Evolutionary conservation across 2,113 vertebrate species (phyloP).

Genomic region (Ceyx melanurus): DNA sequence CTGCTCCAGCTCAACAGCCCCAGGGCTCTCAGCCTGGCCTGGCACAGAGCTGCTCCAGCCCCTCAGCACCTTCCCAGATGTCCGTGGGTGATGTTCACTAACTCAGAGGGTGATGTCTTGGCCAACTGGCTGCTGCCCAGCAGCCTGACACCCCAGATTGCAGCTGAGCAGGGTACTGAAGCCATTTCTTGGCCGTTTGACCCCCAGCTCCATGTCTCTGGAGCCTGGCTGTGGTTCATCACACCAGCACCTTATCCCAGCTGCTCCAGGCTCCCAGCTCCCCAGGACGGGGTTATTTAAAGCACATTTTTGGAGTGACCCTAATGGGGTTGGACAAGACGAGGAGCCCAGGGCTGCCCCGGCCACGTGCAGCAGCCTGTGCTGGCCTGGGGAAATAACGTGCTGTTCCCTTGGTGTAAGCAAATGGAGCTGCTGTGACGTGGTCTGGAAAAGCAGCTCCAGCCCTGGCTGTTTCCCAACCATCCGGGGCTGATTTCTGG

Average conservation of each 20-base stretch:
- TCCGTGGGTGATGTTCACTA: rapidly evolving
- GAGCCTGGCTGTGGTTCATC: neutral
- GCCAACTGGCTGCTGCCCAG: neutral
- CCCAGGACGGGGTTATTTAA: rapidly evolving
- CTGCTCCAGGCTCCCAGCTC: neutral
- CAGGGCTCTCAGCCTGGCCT: neutral
- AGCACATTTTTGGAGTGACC: rapidly evolving
- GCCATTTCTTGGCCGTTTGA: neutral
- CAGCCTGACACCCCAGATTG: neutral
- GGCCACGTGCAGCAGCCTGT: rapidly evolving
- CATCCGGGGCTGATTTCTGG: neutral
- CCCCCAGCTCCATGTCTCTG: rapidly evolving
- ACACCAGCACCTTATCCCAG: rapidly evolving
- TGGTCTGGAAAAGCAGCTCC: neutral
- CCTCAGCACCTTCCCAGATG: neutral
- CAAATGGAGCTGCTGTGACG: neutral
- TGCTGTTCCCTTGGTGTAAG: rapidly evolving
- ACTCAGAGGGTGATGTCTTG: neutral
- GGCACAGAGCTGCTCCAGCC: neutral
- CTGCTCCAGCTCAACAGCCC: neutral
- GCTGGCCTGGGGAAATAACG: rapidly evolving
- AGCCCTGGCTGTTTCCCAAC: rapidly evolving
- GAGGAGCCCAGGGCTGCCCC: neutral
- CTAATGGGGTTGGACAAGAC: neutral
- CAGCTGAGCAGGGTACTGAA: neutral